phyloP scores from a whole-genome alignment of 2,888 invertebrate species.

The Tethea ocularis region DNA sequence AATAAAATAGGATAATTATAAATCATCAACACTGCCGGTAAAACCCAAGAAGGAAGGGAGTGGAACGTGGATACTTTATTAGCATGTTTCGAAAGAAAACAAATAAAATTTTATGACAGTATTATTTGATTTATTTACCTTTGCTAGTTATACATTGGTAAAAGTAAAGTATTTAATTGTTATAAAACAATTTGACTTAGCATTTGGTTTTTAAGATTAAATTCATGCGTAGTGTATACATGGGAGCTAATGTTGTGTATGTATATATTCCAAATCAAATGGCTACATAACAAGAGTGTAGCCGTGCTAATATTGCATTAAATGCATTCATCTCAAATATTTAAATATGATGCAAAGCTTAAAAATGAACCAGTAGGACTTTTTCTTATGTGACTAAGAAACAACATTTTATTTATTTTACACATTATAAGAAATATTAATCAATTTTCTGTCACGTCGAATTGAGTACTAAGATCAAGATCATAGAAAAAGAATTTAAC shows the following conservation, averaged over 20 bases:
- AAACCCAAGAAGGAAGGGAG: too few species aligned
- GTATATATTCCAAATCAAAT: slow-evolving; percentile 43
- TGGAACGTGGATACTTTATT: too few species aligned
- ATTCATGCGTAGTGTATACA: slow-evolving; percentile 63
- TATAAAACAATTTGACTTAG: slow-evolving; percentile 80
- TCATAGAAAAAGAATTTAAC: slow-evolving; percentile 47
- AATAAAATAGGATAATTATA: too few species aligned
- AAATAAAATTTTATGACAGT: slow-evolving; percentile 51
- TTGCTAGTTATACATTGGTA: slow-evolving; percentile 83
- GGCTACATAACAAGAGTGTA: slow-evolving; percentile 42
- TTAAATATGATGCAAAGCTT: slow-evolving; percentile 64
- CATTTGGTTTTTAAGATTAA: slow-evolving; percentile 76
- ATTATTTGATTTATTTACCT: slow-evolving; percentile 82
- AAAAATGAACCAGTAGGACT: slow-evolving; percentile 73
- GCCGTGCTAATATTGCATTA: slow-evolving; percentile 42
- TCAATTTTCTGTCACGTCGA: slow-evolving; percentile 50
- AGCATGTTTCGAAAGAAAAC: slow-evolving; percentile 13
- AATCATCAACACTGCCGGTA: too few species aligned
- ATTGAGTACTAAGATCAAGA: slow-evolving; percentile 50
- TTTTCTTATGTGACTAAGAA: slow-evolving; percentile 79
- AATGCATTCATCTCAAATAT: slow-evolving; percentile 47
- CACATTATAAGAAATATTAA: slow-evolving; percentile 69
- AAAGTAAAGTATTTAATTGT: slow-evolving; percentile 81
- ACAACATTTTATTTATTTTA: slow-evolving; percentile 78
- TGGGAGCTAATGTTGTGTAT: slow-evolving; percentile 50